These are phyloP conservation scores for Nasonia oneida DNA, from an alignment of 2,888 invertebrate genomes.

Conservation along the genomic window DNA sequence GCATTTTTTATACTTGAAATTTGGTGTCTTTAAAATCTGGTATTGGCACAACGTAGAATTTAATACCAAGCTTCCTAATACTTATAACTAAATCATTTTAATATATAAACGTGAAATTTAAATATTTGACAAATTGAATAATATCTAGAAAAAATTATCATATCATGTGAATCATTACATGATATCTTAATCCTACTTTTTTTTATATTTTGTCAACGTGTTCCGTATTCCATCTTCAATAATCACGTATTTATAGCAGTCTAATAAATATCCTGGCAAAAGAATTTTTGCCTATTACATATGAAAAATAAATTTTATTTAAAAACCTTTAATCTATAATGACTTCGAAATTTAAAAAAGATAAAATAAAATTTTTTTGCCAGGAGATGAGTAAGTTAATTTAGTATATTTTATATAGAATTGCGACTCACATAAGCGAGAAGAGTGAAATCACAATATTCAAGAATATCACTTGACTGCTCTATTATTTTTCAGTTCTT, in stretches of 20 bases:
- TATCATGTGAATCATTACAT: slow-evolving; percentile 60
- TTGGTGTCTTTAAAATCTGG: slow-evolving; percentile 59
- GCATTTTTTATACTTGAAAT: slow-evolving; percentile 53
- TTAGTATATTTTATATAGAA: slow-evolving; percentile 52
- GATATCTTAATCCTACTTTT: slow-evolving; percentile 57
- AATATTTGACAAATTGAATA: slow-evolving; percentile 58
- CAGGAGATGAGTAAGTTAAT: slow-evolving; percentile 54
- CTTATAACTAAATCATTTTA: slow-evolving; percentile 58
- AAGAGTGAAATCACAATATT: slow-evolving; percentile 58
- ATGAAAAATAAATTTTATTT: slow-evolving; percentile 53
- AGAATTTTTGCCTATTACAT: slow-evolving; percentile 47
- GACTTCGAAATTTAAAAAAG: slow-evolving; percentile 41
- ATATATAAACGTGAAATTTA: slow-evolving; percentile 56
- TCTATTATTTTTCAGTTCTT: slow-evolving; percentile 54
- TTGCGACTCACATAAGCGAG: slow-evolving; percentile 52
- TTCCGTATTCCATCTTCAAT: slow-evolving; percentile 56
- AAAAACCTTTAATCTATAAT: slow-evolving; percentile 40
- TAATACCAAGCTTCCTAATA: slow-evolving; percentile 53
- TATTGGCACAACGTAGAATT: slow-evolving; percentile 60
- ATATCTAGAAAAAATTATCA: slow-evolving; percentile 58
- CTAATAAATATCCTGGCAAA: slow-evolving; percentile 62
- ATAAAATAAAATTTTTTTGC: slow-evolving; percentile 60
- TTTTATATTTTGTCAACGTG: slow-evolving; percentile 56
- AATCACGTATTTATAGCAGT: slow-evolving; percentile 62
- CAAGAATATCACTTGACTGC: slow-evolving; percentile 60